Conservation (phyloP, 2,888 invertebrate species). For the Parelbella ahira region DNA sequence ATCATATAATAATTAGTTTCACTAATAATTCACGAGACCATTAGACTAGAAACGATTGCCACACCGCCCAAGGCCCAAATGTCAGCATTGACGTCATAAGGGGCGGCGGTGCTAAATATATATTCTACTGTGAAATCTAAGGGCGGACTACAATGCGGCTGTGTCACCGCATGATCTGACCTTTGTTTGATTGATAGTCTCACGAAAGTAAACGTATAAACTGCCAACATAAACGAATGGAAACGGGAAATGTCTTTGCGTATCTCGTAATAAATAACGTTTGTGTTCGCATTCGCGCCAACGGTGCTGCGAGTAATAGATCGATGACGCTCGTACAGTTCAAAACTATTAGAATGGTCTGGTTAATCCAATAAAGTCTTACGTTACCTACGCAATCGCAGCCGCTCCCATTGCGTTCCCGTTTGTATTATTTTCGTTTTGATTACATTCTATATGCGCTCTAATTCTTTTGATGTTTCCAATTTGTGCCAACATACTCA, state of each 20-base stretch:
- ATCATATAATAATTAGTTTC: constrained; percentile 22
- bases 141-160: constrained; percentile 19
- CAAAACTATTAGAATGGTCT: constrained; percentile 17
- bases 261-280: constrained; percentile 1
- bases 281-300: not conserved
- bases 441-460: constrained; percentile 8
- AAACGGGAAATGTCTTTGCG: constrained; percentile 15
- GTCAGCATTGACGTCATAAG: constrained; percentile 72
- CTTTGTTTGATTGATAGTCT: constrained; percentile 12
- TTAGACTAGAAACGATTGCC: constrained; percentile 39
- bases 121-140: constrained; percentile 29
- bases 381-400: constrained; percentile 15
- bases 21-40: constrained; percentile 39
- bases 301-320: too few relatives aligned
- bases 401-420: constrained; percentile 6
- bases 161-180: constrained; percentile 19
- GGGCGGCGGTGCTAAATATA: constrained; percentile 63
- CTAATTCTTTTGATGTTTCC: constrained; percentile 9
- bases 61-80: constrained; percentile 54
- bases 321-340: constrained; percentile 10
- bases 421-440: constrained; percentile 17
- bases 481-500: too few relatives aligned
- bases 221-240: constrained; percentile 11
- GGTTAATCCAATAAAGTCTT: constrained; percentile 21
- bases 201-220: not conserved